Conservation (phyloP, 2,888 invertebrate species). For the Ophioninae sp. region DNA sequence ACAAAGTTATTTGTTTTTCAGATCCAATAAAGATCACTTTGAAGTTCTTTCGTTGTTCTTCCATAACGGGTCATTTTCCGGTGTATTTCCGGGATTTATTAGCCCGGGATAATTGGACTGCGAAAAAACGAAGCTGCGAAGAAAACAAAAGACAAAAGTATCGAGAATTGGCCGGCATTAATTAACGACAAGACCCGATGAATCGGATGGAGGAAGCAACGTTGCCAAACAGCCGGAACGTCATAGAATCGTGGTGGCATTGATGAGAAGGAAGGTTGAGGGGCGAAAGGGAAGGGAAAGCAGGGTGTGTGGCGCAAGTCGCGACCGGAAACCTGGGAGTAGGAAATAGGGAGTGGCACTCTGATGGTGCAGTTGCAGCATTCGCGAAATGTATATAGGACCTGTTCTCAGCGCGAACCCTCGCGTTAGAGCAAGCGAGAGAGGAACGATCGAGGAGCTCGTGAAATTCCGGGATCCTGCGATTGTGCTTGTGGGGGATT, state of each 20-base stretch:
- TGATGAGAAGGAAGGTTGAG: conserved; percentile 45
- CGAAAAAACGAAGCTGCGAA: neutral
- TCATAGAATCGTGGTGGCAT: conserved; percentile 17
- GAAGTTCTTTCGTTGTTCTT: too few species aligned
- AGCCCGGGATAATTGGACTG: neutral
- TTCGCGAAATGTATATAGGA: conserved; percentile 48
- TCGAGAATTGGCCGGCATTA: neutral
- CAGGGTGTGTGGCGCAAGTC: conserved; percentile 55
- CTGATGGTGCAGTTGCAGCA: conserved; percentile 63
- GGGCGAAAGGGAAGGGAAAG: conserved; percentile 2
- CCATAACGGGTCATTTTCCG: neutral
- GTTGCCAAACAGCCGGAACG: neutral
- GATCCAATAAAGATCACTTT: too few species aligned
- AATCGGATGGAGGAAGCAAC: neutral
- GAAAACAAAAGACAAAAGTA: neutral
- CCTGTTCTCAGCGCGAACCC: conserved; percentile 41
- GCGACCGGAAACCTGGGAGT: conserved; percentile 52
- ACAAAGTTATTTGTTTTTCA: too few species aligned
- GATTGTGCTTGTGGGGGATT: conserved; percentile 52
- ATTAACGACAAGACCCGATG: neutral
- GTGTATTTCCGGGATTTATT: neutral
- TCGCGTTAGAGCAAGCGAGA: conserved; percentile 26
- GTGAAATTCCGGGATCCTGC: conserved; percentile 57
- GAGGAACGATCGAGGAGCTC: conserved; percentile 45
- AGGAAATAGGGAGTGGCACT: conserved; percentile 64